Percentiles rank a stretch among this genome's conserved stretches.
phyloP scores from a whole-genome alignment of 92 coral and sea anemone genomes.

The Hydrozoanthus gracilis region DNA sequence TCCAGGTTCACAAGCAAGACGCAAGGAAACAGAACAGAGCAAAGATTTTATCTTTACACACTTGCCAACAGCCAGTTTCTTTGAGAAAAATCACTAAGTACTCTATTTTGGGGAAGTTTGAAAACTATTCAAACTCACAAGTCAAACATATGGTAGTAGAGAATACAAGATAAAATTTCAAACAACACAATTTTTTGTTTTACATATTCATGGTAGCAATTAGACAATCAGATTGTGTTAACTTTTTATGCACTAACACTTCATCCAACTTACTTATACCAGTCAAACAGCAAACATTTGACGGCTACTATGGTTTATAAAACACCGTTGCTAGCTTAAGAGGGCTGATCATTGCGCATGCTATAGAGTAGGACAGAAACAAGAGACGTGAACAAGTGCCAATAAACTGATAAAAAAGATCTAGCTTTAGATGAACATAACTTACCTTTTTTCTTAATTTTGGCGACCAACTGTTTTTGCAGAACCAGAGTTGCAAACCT shows the following conservation, averaged over 20 bases:
- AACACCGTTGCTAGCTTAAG: too few species aligned
- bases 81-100: neutral
- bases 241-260: too few species aligned
- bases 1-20: constrained; percentile 44
- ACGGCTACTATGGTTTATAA: too few species aligned
- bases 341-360: too few species aligned
- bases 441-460: constrained; percentile 62
- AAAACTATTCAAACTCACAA: too few species aligned
- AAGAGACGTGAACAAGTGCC: neutral
- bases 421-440: neutral
- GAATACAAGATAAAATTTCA: too few species aligned
- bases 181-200: too few species aligned
- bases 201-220: too few species aligned
- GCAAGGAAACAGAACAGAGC: constrained; percentile 41
- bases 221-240: too few species aligned
- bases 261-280: too few species aligned
- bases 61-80: constrained; percentile 40
- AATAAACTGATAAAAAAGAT: neutral
- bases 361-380: neutral
- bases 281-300: too few species aligned
- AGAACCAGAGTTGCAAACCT: constrained; percentile 60
- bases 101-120: too few species aligned
- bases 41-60: constrained; percentile 34
- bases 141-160: neutral
- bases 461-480: constrained; percentile 73